Base-by-base conservation (phyloP, 2,888 invertebrate genomes). In the Drosophila affinis region DNA sequence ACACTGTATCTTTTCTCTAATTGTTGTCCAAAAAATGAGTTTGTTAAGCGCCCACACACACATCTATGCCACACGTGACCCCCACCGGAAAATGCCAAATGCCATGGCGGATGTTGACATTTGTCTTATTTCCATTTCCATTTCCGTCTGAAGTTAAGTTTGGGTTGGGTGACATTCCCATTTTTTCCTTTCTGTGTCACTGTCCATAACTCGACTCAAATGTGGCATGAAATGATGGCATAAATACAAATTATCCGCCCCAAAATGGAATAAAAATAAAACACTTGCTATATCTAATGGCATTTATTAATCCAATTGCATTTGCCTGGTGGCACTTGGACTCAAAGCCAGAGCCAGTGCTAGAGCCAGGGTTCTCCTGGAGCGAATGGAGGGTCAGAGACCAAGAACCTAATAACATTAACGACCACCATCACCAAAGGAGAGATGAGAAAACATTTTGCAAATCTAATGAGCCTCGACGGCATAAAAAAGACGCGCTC, bases 381-480 rank as follows among this genome's bases (percentile, higher is more conserved):
- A 14, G 14, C 6, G 27, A 14, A 12, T n/a, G 44, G 27, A 27
- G 64, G 45, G 44, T 51, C 51, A 57, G 47, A 54, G 58, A 61
- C 59, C 53, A 60, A 67, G 70, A 76, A 72, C 79, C 73, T 84
- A 87, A 87, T 87, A 88, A 86, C 86, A 88, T 80, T 88, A 86
- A 84, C 77, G 88, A 84, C 84, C 84, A 57, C 75, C 70, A 73
- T 74, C 64, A 67, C 29, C 70, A 54, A 34, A 34, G 52, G 18
- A 53, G 56, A 55, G 34, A 46, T 74, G 76, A 72, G 81, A 81
- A 86, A 90, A 88, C 89, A 91, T 90, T 90, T 89, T 78, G 90
- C 89, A 87, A 89, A 89, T 91, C 90, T 91, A 91, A 91, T 91
- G 91, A 91, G 91, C 91, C 91, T 90, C 85, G 88, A 90, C 91